These are phyloP conservation scores for Sardinella longiceps DNA, from an alignment of 2,797 vertebrate species.

Conservation along the genomic window DNA sequence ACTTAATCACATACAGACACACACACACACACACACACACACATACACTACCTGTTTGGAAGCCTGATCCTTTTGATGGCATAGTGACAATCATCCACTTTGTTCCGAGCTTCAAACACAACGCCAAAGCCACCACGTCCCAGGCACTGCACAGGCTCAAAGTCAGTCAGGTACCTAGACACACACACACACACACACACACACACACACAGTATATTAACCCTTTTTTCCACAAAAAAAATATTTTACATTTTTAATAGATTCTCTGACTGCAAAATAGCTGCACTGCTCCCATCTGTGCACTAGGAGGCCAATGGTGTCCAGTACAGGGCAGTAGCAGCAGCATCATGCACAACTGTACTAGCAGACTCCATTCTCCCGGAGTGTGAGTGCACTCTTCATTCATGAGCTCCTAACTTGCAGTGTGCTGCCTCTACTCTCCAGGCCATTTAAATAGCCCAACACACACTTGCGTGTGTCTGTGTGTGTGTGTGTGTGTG, in stretches of 20 bases:
- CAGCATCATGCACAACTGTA: neutral
- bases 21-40: neutral
- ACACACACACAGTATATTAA: neutral
- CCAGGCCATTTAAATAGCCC: neutral
- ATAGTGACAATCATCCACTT: conserved; percentile 98
- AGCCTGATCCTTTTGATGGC: conserved; percentile 98
- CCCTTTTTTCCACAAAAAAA: no score
- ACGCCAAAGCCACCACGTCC: conserved; percentile 97
- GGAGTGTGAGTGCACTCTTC: no score
- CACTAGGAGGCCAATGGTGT: no score
- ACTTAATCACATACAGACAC: neutral
- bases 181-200: conserved; percentile 35
- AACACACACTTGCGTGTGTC: no score
- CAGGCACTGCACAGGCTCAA: conserved; percentile 96
- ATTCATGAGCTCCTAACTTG: neutral
- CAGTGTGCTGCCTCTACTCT: neutral
- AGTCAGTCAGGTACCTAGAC: conserved; percentile 92
- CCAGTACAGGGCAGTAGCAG: neutral
- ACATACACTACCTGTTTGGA: conserved; percentile 86
- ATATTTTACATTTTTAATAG: no score
- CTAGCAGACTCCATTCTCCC: neutral
- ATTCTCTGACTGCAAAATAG: neutral
- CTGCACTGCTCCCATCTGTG: no score
- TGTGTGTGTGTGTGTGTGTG: no score
- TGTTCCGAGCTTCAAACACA: conserved; percentile 96